A percentile compares a stretch with the other conserved stretches of the same genome.
Evolutionary conservation across 2,888 invertebrate genomes (phyloP).

Genomic region (Dromius quadrimaculatus): DNA sequence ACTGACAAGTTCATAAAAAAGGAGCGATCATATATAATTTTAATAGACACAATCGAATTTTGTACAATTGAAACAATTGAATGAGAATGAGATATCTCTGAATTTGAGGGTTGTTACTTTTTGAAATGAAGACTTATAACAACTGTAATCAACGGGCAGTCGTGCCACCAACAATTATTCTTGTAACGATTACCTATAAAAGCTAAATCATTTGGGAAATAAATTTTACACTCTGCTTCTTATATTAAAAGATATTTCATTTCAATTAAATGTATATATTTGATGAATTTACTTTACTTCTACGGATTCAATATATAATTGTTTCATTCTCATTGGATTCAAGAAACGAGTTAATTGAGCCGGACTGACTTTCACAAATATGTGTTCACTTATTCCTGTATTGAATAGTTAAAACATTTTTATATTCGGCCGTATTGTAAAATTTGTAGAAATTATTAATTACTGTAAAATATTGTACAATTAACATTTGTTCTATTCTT

Average conservation of each 20-base stretch:
- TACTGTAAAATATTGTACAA: conserved; percentile 36
- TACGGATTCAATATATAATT: conserved; percentile 9
- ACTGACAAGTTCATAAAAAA: too few species aligned
- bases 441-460: conserved; percentile 36
- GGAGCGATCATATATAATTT: too few species aligned
- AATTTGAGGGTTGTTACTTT: too few species aligned
- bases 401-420: conserved; percentile 15
- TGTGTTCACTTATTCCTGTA: conserved; percentile 29
- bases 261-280: not conserved
- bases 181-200: too few species aligned
- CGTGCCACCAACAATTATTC: too few species aligned
- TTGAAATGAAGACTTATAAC: too few species aligned
- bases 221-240: conserved; percentile 2
- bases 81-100: too few species aligned
- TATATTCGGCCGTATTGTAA: conserved; percentile 34
- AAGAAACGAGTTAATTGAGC: conserved; percentile 32
- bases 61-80: too few species aligned
- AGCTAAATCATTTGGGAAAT: too few species aligned
- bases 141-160: too few species aligned
- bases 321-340: not conserved
- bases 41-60: too few species aligned
- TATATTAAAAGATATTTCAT: not conserved
- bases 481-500: conserved; percentile 14
- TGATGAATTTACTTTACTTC: too few species aligned
- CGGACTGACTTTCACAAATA: conserved; percentile 27